Percentiles rank a stretch among this genome's conserved stretches.
Evolutionary conservation across 2,888 invertebrate genomes (phyloP).

Genomic region (Leptinotarsa haldemani): DNA sequence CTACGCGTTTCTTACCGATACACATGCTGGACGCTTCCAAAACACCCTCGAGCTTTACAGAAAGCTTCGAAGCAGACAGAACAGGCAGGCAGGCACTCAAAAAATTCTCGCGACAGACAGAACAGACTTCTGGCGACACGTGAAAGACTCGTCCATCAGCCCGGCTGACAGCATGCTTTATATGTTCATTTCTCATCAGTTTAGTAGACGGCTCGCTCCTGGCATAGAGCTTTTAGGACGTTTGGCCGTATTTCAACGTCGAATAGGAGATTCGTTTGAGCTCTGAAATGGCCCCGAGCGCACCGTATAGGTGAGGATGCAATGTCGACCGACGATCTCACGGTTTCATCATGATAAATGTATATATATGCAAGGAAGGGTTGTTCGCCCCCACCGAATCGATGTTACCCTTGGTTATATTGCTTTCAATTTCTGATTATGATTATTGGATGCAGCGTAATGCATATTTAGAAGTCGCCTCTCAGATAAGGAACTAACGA

Average conservation of each 20-base stretch:
- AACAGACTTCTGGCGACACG: conserved; percentile 56
- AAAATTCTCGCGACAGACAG: conserved; percentile 50
- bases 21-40: neutral
- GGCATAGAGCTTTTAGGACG: conserved; percentile 61
- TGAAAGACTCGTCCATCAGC: conserved; percentile 60
- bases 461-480: neutral
- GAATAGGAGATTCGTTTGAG: conserved; percentile 53
- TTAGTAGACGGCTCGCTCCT: conserved; percentile 60
- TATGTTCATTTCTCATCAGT: conserved; percentile 67
- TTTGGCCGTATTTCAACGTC: conserved; percentile 37
- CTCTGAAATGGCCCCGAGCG: conserved; percentile 60
- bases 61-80: conserved; percentile 19
- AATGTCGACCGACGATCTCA: conserved; percentile 47
- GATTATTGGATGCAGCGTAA: conserved; percentile 17
- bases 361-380: conserved; percentile 34
- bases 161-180: conserved; percentile 64
- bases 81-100: conserved; percentile 22
- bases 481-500: neutral
- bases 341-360: conserved; percentile 47
- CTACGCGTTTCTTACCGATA: neutral
- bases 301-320: conserved; percentile 60
- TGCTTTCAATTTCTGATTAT: conserved; percentile 35
- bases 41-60: neutral
- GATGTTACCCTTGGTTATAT: conserved; percentile 6
- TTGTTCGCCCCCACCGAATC: neutral